These are phyloP conservation scores for Paratilapia polleni DNA, from an alignment of 2,113 vertebrate species.

Conservation along the genomic window DNA sequence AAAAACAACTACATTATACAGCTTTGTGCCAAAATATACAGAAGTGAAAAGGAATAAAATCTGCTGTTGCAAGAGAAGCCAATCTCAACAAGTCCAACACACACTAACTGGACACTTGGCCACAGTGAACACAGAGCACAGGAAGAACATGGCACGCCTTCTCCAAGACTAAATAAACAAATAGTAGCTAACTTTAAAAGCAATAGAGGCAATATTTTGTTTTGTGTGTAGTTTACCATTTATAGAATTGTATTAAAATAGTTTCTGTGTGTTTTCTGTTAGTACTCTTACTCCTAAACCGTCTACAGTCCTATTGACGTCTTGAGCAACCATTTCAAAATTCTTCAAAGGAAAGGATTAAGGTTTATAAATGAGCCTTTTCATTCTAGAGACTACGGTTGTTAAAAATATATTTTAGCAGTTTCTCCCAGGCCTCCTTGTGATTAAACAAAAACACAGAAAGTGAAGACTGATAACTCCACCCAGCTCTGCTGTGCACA, in stretches of 20 bases:
- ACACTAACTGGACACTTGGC: slow-evolving; percentile 78
- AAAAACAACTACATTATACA: slow-evolving; percentile 83
- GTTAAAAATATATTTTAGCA: slow-evolving; percentile 76
- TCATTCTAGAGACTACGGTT: slow-evolving; percentile 59
- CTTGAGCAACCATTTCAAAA: slow-evolving; percentile 35
- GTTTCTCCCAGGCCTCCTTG: slow-evolving; percentile 48
- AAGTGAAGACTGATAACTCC: slow-evolving; percentile 46
- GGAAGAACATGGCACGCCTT: slow-evolving; percentile 71
- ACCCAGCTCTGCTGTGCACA: slow-evolving; percentile 37
- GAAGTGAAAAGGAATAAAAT: slow-evolving; percentile 79
- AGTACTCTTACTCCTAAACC: slow-evolving; percentile 24
- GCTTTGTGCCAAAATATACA: slow-evolving; percentile 88
- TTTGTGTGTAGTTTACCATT: slow-evolving; percentile 18
- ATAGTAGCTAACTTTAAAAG: slow-evolving; percentile 74
- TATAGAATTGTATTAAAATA: slow-evolving; percentile 78
- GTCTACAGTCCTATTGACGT: slow-evolving; percentile 45
- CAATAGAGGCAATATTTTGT: slow-evolving; percentile 64
- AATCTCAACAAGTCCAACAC: slow-evolving; percentile 80
- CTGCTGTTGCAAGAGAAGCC: slow-evolving; percentile 73
- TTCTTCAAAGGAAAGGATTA: slow-evolving; percentile 54
- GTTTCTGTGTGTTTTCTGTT: slow-evolving; percentile 55
- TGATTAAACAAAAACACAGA: slow-evolving; percentile 49
- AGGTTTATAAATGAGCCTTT: slow-evolving; percentile 49
- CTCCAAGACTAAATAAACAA: slow-evolving; percentile 70
- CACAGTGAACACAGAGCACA: slow-evolving; percentile 77